These are phyloP conservation scores for Stegastes partitus DNA, from an alignment of 2,113 vertebrate species.

Conservation along the genomic window DNA sequence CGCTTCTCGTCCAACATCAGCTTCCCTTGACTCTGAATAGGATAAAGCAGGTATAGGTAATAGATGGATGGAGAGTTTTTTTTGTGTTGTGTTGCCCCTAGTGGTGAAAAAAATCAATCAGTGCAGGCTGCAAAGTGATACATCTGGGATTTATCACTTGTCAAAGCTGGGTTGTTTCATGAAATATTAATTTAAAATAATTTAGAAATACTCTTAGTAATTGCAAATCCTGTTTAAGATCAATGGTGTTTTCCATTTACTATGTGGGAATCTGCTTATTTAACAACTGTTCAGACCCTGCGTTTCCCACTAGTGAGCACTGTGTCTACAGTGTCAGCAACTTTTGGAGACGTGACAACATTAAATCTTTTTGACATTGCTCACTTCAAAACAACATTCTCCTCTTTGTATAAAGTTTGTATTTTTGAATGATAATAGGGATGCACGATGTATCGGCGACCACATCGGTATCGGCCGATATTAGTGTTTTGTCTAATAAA, in stretches of 20 bases:
- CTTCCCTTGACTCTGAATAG: no score
- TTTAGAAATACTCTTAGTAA: not conserved
- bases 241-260: not conserved
- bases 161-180: not conserved
- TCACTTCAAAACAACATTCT: not conserved
- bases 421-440: not conserved
- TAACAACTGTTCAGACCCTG: not conserved
- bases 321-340: not conserved
- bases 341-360: not conserved
- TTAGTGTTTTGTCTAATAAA: no score
- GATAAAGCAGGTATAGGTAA: no score
- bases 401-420: not conserved
- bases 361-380: not conserved
- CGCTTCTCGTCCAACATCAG: no score
- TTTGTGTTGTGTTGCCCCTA: not conserved
- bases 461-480: no score
- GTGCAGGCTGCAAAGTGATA: not conserved
- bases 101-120: not conserved
- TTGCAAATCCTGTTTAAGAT: not conserved
- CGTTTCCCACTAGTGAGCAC: not conserved
- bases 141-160: not conserved
- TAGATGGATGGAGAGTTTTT: not conserved
- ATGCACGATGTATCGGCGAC: no score
- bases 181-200: not conserved
- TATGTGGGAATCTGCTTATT: not conserved